phyloP scores from a whole-genome alignment of 2,888 invertebrate species.

The Cancer borealis region DNA sequence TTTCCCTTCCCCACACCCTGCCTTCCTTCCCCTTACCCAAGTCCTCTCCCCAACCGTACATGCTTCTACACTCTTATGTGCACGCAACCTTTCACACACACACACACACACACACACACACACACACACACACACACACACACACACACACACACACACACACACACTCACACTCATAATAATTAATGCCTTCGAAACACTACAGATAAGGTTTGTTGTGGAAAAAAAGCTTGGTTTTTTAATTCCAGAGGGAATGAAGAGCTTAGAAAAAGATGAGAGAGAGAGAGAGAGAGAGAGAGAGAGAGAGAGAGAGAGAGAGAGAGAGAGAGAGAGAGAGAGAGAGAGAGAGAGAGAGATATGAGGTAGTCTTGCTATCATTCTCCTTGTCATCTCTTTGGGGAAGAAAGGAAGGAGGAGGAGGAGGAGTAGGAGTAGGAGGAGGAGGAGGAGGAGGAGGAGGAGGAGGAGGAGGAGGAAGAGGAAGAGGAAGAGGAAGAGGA shows the following conservation, averaged over 20 bases:
- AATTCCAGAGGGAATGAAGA: not conserved
- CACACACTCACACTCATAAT: not conserved
- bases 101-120: slow-evolving; percentile 45
- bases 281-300: slow-evolving; percentile 25
- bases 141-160: slow-evolving; percentile 11
- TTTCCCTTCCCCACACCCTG: not conserved
- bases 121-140: slow-evolving; percentile 45
- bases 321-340: slow-evolving; percentile 1
- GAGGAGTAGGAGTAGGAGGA: not conserved
- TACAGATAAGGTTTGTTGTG: not conserved
- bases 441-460: not conserved
- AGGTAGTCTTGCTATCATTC: not conserved
- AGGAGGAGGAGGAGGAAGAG: not conserved
- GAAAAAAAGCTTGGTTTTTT: not conserved
- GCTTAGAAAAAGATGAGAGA: not conserved
- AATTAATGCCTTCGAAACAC: not conserved
- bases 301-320: not conserved
- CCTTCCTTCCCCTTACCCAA: not conserved
- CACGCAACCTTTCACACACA: slow-evolving; percentile 2
- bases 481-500: not conserved
- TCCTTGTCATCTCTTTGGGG: not conserved
- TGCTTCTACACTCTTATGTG: not conserved
- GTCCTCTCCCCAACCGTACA: not conserved
- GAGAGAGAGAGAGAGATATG: not conserved
- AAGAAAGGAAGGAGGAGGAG: not conserved